A percentile compares a stretch with the other conserved stretches of the same genome.
phyloP scores from a whole-genome alignment of 2,888 invertebrate species.

The Phlogophora meticulosa region DNA sequence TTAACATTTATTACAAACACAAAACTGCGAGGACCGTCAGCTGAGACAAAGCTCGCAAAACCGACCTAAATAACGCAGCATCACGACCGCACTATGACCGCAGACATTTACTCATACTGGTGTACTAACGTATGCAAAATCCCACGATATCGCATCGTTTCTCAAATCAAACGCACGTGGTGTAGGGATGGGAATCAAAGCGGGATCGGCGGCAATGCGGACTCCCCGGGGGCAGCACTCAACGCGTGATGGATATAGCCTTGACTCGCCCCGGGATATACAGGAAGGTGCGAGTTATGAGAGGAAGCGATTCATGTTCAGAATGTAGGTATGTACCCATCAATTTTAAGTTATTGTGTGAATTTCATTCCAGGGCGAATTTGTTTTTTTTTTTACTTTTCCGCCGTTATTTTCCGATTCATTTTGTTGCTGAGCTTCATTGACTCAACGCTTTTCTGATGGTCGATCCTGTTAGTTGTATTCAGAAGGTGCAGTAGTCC shows the following conservation, averaged over 20 bases:
- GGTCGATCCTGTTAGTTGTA: too few relatives aligned
- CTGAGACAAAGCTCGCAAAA: constrained; percentile 17
- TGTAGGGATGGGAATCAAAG: constrained; percentile 49
- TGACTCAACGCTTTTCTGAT: too few relatives aligned
- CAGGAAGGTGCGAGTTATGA: constrained; percentile 21
- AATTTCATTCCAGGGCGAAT: too few relatives aligned
- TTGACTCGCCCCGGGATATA: constrained; percentile 52
- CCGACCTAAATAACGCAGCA: constrained; percentile 17
- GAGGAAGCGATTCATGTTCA: constrained; percentile 11
- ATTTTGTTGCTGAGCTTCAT: too few relatives aligned
- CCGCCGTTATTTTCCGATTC: too few relatives aligned
- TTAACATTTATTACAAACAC: constrained; percentile 19
- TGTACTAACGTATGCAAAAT: constrained; percentile 49
- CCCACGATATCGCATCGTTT: constrained; percentile 47
- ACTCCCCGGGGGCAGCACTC: constrained; percentile 63
- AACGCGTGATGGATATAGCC: constrained; percentile 65
- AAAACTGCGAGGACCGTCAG: not conserved
- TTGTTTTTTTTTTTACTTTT: too few relatives aligned
- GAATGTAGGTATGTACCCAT: too few relatives aligned
- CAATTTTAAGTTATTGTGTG: too few relatives aligned
- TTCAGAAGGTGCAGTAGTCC: too few relatives aligned
- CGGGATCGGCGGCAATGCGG: constrained; percentile 45
- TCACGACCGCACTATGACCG: constrained; percentile 5
- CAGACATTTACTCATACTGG: constrained; percentile 32
- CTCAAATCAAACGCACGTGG: constrained; percentile 61